Base-by-base conservation (phyloP, 1,140 invertebrate species). In the Pseudomyrmex pallidus region DNA sequence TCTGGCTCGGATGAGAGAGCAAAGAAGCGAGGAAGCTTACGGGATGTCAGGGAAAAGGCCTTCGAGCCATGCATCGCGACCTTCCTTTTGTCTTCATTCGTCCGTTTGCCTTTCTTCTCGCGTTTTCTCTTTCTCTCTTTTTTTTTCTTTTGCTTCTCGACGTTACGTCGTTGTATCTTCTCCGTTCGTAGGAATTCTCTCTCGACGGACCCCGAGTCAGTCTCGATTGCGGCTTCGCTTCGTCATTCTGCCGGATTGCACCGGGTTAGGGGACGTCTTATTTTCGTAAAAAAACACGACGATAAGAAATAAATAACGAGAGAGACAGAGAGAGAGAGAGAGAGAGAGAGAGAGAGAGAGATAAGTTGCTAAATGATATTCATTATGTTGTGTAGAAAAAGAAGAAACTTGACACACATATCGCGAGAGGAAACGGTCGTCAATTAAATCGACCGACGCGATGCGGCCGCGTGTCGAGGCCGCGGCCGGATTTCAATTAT, bases 1-100 rank as follows among this genome's bases (percentile, higher is more conserved):
- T 85, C 72, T 35, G 35, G 64, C 52, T 61, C 10, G 66, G 82
- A 85, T 85, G 50, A 70, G 72, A 67, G 62, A 80, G 76, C 66
- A 61, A 56, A 72, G 50, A 46, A 78, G 57, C 46, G 54, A 54
- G 61, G 48, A 64, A 77, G 61, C 72, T 54, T 70, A 77, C 56
- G n/a, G 8, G 54, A 35, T 52, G 74, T 70, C 72, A 35, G 35
- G 35, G 52, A 44, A 82, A 85, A 86, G 74, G 67, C 76, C 63
- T 82, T 22, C 48, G 52, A 86, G 54, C 77, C 54, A 20, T 59
- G 54, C 56, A 62, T 57, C 56, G 22, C 25, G 25, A 35, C 56
- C 46, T 50, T 52, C 4, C 52, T 13, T 68, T 67, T 73, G 54
- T 80, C 35, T 85, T 50, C 56, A 50, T 83, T 66, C 44, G 48